phyloP scores from a whole-genome alignment of 64 coral and sea anemone species.

The Trachythela sp. region DNA sequence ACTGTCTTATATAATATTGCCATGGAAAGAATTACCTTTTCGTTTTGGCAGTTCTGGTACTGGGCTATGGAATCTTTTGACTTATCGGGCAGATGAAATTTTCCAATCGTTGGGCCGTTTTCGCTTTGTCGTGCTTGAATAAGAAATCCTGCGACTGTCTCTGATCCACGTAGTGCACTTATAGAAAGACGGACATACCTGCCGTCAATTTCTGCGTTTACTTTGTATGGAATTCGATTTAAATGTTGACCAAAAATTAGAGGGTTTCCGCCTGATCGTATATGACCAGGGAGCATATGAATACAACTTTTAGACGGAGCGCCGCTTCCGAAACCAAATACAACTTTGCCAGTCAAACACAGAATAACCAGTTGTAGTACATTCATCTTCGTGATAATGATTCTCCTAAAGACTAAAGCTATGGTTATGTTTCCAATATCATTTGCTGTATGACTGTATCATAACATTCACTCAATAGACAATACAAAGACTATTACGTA shows the following conservation, averaged over 20 bases:
- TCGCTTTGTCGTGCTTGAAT: neutral
- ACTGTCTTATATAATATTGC: neutral
- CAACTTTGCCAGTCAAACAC: neutral
- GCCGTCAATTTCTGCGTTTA: neutral
- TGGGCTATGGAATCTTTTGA: neutral
- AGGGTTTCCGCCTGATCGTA: neutral
- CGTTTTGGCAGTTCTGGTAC: neutral
- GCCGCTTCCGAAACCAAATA: neutral
- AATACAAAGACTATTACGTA: too few relatives aligned
- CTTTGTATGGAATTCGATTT: neutral
- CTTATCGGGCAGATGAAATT: neutral
- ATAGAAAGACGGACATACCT: neutral
- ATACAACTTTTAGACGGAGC: neutral
- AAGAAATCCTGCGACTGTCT: neutral
- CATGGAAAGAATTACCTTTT: neutral
- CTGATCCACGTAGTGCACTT: neutral
- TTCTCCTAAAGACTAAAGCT: too few relatives aligned
- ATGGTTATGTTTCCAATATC: too few relatives aligned
- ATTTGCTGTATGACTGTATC: too few relatives aligned
- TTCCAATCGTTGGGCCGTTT: neutral
- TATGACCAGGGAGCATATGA: neutral
- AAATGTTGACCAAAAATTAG: neutral
- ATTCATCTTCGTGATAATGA: neutral
- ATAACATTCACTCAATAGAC: too few relatives aligned
- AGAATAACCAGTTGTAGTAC: neutral